Evolutionary conservation across 2,888 invertebrate species (phyloP).

Genomic region (Synergus umbraculus): DNA sequence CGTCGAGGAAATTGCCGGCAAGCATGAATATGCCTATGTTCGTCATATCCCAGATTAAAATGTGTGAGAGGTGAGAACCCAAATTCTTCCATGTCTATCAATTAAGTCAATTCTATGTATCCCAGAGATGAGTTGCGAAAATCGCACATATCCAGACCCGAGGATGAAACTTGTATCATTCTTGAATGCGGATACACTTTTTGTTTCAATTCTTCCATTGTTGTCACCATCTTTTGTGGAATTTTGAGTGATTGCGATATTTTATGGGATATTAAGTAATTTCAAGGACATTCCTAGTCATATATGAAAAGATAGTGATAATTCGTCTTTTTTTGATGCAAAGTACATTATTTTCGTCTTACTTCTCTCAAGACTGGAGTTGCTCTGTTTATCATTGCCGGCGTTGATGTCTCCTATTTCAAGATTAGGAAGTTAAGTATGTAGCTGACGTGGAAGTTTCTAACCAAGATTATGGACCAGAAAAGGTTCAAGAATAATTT

Average conservation of each 20-base stretch:
- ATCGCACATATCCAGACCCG: background rate
- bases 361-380: background rate
- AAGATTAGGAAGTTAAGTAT: conserved; percentile 20
- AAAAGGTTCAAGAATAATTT: background rate
- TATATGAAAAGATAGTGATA: no score
- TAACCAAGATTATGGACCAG: background rate
- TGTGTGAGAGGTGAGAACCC: conserved; percentile 19
- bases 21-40: conserved; percentile 49
- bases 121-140: background rate
- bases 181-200: background rate
- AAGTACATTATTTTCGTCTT: background rate
- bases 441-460: background rate
- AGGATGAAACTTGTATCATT: background rate
- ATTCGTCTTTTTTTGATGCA: background rate
- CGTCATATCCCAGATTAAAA: conserved; percentile 30
- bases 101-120: background rate
- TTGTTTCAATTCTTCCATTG: background rate
- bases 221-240: no score
- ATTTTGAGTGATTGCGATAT: no score
- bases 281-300: no score
- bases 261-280: no score
- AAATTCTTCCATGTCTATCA: background rate
- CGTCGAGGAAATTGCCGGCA: conserved; percentile 65
- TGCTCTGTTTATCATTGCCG: conserved; percentile 44
- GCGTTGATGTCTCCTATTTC: conserved; percentile 55